Conservation (phyloP, 1,140 invertebrate genomes). For the Riptortus pedestris region DNA sequence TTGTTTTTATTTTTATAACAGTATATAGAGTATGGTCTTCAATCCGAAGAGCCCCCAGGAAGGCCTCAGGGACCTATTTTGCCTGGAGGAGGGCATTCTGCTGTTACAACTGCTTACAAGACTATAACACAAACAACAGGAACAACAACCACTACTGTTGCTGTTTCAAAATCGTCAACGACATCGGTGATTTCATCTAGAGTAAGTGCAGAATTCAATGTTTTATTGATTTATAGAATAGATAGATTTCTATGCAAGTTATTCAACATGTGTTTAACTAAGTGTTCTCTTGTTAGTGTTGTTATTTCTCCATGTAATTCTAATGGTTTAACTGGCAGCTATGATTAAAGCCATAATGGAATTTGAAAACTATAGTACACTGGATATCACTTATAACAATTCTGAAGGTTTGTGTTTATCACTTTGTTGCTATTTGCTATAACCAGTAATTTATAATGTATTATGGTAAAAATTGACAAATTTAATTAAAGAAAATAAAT, state of each 20-base stretch:
- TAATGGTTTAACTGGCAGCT: too few species aligned
- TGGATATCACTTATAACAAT: too few species aligned
- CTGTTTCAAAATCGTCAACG: slow-evolving; percentile 34
- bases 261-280: too few species aligned
- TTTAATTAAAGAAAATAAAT: too few species aligned
- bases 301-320: too few species aligned
- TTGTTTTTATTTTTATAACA: slow-evolving; percentile 33
- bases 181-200: slow-evolving; percentile 34
- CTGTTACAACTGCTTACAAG: slow-evolving; percentile 32
- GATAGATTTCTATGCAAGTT: background rate
- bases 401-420: too few species aligned
- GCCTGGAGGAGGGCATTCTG: slow-evolving; percentile 48
- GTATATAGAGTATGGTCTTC: slow-evolving; percentile 83
- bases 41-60: slow-evolving; percentile 75
- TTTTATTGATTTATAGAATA: background rate
- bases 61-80: slow-evolving; percentile 61
- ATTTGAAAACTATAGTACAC: too few species aligned
- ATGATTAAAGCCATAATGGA: too few species aligned
- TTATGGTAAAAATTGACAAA: too few species aligned
- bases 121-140: slow-evolving; percentile 35
- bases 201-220: slow-evolving; percentile 27
- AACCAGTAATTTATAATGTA: too few species aligned
- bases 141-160: slow-evolving; percentile 39
- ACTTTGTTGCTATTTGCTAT: too few species aligned
- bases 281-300: too few species aligned